phyloP scores from a whole-genome alignment of 2,888 invertebrate species.

The Psococerastis gibbosa region DNA sequence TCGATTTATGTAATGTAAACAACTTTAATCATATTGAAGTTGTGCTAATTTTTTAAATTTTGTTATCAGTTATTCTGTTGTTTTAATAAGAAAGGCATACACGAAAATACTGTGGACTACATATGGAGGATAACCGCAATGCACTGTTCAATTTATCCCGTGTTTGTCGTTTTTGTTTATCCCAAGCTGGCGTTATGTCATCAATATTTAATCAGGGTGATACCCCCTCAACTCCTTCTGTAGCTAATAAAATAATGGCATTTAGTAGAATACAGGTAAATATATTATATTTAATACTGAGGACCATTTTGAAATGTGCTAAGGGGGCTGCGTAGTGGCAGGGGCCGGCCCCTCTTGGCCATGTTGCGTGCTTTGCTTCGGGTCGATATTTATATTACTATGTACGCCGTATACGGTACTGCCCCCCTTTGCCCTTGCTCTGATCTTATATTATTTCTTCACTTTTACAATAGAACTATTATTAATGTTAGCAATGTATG shows the following conservation, averaged over 20 bases:
- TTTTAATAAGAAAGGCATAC: not conserved
- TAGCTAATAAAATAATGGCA: constrained; percentile 3
- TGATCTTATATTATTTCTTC: too few species aligned
- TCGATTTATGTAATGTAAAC: too few species aligned
- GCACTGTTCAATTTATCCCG: not conserved
- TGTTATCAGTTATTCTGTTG: not conserved
- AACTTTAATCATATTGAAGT: not conserved
- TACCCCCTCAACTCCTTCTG: not conserved
- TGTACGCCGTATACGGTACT: too few species aligned
- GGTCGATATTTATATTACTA: too few species aligned
- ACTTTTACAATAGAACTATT: too few species aligned
- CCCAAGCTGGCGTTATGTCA: constrained; percentile 38
- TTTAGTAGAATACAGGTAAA: constrained; percentile 2
- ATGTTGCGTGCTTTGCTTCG: not conserved
- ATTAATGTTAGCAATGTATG: too few species aligned
- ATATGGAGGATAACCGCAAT: not conserved
- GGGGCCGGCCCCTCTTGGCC: not conserved
- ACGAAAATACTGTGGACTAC: not conserved
- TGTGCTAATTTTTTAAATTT: not conserved
- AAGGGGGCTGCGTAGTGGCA: not conserved
- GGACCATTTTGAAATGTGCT: not conserved
- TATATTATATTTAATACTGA: not conserved
- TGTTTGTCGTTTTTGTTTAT: constrained; percentile 46
- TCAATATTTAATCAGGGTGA: constrained; percentile 37
- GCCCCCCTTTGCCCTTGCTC: too few species aligned